Conservation (phyloP, 2,113 vertebrate species). For the Ceuthmochares aereus region DNA sequence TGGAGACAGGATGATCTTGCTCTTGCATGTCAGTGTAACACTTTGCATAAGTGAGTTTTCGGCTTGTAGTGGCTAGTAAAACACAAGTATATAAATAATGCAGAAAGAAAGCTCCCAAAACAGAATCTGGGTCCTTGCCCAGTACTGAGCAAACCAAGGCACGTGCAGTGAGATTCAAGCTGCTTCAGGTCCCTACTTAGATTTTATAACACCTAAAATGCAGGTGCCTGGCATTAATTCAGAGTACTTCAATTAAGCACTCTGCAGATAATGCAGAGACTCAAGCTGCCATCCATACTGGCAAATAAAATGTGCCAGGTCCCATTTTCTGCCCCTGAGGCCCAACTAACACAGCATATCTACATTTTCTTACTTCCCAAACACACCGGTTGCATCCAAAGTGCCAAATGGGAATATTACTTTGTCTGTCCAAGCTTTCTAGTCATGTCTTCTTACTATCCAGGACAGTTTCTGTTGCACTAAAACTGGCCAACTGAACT, state of each 20-base stretch:
- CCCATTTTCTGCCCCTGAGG: background rate
- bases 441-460: background rate
- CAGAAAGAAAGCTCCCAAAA: background rate
- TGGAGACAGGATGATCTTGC: background rate
- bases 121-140: constrained; percentile 15
- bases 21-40: background rate
- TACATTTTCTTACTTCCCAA: background rate
- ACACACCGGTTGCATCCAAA: background rate
- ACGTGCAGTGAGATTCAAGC: background rate
- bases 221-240: constrained; percentile 33
- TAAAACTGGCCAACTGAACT: background rate
- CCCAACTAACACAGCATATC: background rate
- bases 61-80: background rate
- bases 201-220: constrained; percentile 23
- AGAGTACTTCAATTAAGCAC: background rate
- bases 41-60: background rate
- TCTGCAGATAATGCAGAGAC: background rate
- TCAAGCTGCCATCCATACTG: background rate
- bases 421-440: background rate
- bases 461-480: background rate
- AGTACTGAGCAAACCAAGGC: background rate
- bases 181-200: background rate
- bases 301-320: background rate
- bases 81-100: background rate
- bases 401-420: background rate